A percentile compares a stretch with the other conserved stretches of the same genome.
Conservation (phyloP, 2,888 invertebrate genomes). For the Tetropium fuscum region DNA sequence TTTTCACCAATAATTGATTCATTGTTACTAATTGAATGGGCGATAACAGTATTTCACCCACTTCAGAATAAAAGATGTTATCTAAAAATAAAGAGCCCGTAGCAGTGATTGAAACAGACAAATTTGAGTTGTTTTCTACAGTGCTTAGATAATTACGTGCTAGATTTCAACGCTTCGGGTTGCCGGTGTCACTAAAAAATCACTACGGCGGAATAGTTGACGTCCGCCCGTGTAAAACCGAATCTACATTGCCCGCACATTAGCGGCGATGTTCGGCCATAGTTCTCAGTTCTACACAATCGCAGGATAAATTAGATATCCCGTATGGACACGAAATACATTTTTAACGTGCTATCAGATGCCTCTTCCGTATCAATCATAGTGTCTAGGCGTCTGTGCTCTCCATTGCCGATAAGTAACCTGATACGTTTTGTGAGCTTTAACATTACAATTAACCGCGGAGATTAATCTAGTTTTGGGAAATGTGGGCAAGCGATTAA, state of each 20-base stretch:
- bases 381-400: constrained; percentile 10
- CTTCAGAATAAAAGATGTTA: too few species aligned
- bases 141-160: neutral
- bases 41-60: too few species aligned
- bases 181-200: constrained; percentile 10
- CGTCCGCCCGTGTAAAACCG: constrained; percentile 39
- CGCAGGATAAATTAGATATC: constrained; percentile 47
- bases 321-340: constrained; percentile 44
- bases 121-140: neutral
- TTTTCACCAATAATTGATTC: too few species aligned
- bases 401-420: constrained; percentile 26
- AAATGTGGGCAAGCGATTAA: constrained; percentile 16
- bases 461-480: constrained; percentile 15
- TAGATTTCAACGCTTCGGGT: neutral
- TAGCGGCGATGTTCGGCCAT: constrained; percentile 40
- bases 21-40: too few species aligned
- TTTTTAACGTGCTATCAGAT: constrained; percentile 49
- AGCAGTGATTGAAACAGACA: neutral
- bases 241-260: constrained; percentile 46
- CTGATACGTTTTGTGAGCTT: constrained; percentile 24
- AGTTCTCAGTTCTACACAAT: constrained; percentile 31
- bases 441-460: constrained; percentile 22
- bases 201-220: constrained; percentile 10
- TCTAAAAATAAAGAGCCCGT: neutral
- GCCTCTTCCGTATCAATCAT: constrained; percentile 22